Evolutionary conservation across 2,797 vertebrate genomes (phyloP), one percentile per base, ranked within the genome.

Genomic region (Pseudopleuronectes americanus): DNA sequence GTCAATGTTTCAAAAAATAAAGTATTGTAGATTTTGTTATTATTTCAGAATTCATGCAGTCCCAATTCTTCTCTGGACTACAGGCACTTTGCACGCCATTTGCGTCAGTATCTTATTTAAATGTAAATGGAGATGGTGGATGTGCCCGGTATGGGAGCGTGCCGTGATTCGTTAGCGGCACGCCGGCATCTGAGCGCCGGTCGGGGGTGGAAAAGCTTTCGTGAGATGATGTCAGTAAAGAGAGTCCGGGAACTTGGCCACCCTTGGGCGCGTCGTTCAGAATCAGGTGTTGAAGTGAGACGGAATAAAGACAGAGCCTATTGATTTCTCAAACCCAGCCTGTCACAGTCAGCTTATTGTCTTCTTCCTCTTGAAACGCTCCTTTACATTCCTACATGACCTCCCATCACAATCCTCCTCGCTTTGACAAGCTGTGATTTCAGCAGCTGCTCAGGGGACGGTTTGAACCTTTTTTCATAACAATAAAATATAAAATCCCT

Each of bases 241-340:
- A 79, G 61, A 61, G 70, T 77, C 71, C 1, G 36, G 65, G 73
- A 82, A 65, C 72, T 77, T 8, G 19, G 36, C 36, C 68, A 21
- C 55, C 52, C 64, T 79, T 48, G 33, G 64, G 45, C 19, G 54
- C 74, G 86, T 83, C 87, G 84, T 86, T 86, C 72, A 76, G 75
- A 77, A 82, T 90, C 88, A 83, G 87, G 86, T 91, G 90, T 68
- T 87, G 81, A 63, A 83, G 70, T 62, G 80, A 88, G 86, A 86
- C 67, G 24, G 84, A 89, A 87, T 78, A 86, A 88, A 92, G 89
- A 85, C 77, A 77, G 71, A 84, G 73, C 48, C 68, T 89, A 94
- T 94, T 86, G 91, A 95, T 93, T 91, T 89, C 79, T 86, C 83
- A 83, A 80, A 83, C 81, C 58, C 71, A 57, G 79, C 74, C 83